Conservation (phyloP, 2,888 invertebrate genomes). For the Elysia crispata region DNA sequence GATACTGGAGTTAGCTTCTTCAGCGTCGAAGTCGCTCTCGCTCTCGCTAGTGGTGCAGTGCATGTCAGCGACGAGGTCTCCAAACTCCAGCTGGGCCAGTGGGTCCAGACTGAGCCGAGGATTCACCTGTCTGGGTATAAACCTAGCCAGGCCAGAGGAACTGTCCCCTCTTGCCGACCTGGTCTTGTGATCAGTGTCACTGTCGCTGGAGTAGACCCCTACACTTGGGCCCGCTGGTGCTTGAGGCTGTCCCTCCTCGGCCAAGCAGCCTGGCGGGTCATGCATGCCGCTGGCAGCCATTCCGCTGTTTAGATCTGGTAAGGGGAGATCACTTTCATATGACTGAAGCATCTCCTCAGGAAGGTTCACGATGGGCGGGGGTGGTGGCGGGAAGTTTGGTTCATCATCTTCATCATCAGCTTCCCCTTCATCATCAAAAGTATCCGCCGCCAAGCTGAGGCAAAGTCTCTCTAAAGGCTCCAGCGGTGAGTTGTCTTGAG, state of each 20-base stretch:
- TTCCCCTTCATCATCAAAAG: constrained; percentile 50
- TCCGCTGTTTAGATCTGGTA: constrained; percentile 35
- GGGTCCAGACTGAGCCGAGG: constrained; percentile 61
- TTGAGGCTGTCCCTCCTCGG: too few species aligned
- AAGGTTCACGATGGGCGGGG: constrained; percentile 42
- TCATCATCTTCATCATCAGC: constrained; percentile 53
- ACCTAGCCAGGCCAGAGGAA: too few species aligned
- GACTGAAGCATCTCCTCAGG: constrained; percentile 47
- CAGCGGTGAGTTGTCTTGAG: constrained; percentile 33
- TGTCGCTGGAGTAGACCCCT: constrained; percentile 5
- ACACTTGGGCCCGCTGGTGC: too few species aligned
- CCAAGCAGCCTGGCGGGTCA: too few species aligned
- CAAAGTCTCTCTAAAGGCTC: constrained; percentile 38
- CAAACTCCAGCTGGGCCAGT: constrained; percentile 62
- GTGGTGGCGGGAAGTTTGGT: constrained; percentile 41
- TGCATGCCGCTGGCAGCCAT: background rate
- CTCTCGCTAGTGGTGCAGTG: constrained; percentile 65
- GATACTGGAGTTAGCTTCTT: constrained; percentile 38
- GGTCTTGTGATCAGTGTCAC: constrained; percentile 1
- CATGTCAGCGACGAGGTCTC: constrained; percentile 54
- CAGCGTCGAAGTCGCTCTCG: constrained; percentile 59
- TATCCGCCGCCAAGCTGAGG: constrained; percentile 25
- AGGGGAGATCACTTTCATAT: constrained; percentile 45
- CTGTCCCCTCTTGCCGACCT: background rate
- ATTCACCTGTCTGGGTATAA: too few species aligned